Percentiles rank a stretch among this genome's conserved stretches.
These are phyloP conservation scores for Pediacus dermestoides DNA, from an alignment of 2,888 invertebrate species.

Conservation along the genomic window DNA sequence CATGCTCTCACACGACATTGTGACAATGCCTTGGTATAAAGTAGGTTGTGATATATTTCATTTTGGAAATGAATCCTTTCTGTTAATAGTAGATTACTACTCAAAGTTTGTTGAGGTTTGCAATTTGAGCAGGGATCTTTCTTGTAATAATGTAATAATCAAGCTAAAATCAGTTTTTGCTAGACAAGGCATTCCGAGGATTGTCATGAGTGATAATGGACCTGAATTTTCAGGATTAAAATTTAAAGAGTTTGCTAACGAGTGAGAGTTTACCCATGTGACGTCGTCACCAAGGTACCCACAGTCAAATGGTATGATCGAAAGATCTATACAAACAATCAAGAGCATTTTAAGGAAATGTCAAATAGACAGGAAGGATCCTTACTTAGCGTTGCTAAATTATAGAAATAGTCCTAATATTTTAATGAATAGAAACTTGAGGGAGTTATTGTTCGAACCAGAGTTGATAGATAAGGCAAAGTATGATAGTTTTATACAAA, in stretches of 20 bases:
- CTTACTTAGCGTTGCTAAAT: constrained; percentile 21
- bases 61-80: constrained; percentile 7
- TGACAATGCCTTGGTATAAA: constrained; percentile 11
- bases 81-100: constrained; percentile 13
- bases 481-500: no score
- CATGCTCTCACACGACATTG: constrained; percentile 12
- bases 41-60: constrained; percentile 14
- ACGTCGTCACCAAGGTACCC: constrained; percentile 12
- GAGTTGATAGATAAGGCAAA: no score
- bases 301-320: constrained; percentile 15
- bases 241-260: constrained; percentile 17
- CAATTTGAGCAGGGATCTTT: constrained; percentile 5
- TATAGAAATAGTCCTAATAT: constrained; percentile 24
- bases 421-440: constrained; percentile 27
- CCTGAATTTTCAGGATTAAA: constrained; percentile 9
- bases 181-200: constrained; percentile 18
- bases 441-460: constrained; percentile 14
- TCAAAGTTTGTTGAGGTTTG: constrained; percentile 5
- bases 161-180: constrained; percentile 20
- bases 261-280: constrained; percentile 16
- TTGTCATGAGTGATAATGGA: constrained; percentile 18
- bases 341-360: constrained; percentile 24
- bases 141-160: constrained; percentile 5
- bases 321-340: constrained; percentile 23
- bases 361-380: constrained; percentile 19